Evolutionary conservation across 53 echinoderm and acorn worm species (phyloP), one percentile per base, ranked within the genome.

Genomic region (Luidia sarsii): DNA sequence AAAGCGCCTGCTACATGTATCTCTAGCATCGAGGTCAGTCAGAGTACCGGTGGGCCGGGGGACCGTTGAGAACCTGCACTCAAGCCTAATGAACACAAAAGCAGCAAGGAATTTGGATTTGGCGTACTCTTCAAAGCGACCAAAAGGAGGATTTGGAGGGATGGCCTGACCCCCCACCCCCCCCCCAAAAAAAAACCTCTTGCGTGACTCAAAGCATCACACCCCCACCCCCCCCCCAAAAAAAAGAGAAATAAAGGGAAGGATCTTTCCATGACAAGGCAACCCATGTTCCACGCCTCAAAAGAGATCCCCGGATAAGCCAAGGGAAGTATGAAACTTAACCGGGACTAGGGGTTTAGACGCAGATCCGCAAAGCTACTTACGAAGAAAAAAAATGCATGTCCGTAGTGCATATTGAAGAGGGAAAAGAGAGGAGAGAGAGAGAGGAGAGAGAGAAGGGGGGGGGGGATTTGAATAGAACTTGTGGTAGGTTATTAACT

Each of bases 401-500:
- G 29, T 43, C 46, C 28, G 14, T 2, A 29, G 24, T 11, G 46
- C 6, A 41, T 41, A 41, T 11, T 41, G 41, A 11, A 41, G 41
- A 11, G 41, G 6, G 41, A 41, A 41, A 41, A 41, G 11, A 41
- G 11, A 41, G 11, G 11, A 6, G 41, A n/a, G n/a, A 65, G 19
- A 21, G 36, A 39, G 23, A 9, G 39, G 65, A 35, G 13, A 65
- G 38, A 33, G 65, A 38, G 32, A 65, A 33, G 34, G n/a, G n/a
- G n/a, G n/a, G 30, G 62, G 33, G 7, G 7, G 15, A 7, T 23
- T 18, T 68, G 23, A 29, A 68, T 45, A 68, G 68, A 68, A 46
- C 68, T 68, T 68, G 68, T 45, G 68, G 68, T 68, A 41, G 46
- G 68, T 68, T 68, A 68, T 68, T 68, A 38, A 68, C 68, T 9